A percentile compares a stretch with the other conserved stretches of the same genome.
Conservation (phyloP, 2,888 invertebrate species). For the Caenorhabditis sinica region DNA sequence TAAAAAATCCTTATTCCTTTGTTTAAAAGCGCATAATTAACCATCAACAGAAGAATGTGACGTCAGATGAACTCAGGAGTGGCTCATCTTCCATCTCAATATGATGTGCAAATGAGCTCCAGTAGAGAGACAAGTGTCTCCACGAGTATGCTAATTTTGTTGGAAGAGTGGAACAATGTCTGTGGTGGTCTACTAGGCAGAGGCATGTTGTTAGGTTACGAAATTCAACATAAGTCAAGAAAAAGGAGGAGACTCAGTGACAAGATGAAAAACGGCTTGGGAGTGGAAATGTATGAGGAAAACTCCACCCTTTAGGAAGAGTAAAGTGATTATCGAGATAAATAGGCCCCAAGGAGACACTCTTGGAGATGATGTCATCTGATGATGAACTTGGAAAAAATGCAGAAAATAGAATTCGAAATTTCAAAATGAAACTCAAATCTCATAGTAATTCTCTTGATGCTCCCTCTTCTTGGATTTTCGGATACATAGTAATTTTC, state of each 20-base stretch:
- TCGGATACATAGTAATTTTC: too few species aligned
- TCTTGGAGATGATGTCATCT: conserved; percentile 35
- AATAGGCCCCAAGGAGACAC: conserved; percentile 9
- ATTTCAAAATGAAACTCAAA: too few species aligned
- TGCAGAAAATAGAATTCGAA: background rate
- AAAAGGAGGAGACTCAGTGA: background rate
- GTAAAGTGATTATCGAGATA: conserved; percentile 50
- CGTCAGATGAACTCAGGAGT: conserved; percentile 16
- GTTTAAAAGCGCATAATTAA: conserved; percentile 47
- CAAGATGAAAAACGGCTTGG: background rate
- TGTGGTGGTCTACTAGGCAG: background rate
- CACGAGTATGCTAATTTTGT: conserved; percentile 41
- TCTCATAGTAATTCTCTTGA: too few species aligned
- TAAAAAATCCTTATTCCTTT: conserved; percentile 28
- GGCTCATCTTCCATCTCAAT: conserved; percentile 5
- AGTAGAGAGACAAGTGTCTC: background rate
- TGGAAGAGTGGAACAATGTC: background rate
- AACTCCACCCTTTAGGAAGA: background rate
- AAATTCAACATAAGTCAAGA: conserved; percentile 30
- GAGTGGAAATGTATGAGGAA: background rate
- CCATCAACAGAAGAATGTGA: too few species aligned
- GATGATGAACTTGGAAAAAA: background rate
- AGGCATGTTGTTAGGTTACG: conserved; percentile 32
- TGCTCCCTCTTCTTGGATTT: too few species aligned
- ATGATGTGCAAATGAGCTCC: background rate